These are phyloP conservation scores for Drosophila pachea DNA, from an alignment of 1,140 invertebrate species.

Conservation along the genomic window DNA sequence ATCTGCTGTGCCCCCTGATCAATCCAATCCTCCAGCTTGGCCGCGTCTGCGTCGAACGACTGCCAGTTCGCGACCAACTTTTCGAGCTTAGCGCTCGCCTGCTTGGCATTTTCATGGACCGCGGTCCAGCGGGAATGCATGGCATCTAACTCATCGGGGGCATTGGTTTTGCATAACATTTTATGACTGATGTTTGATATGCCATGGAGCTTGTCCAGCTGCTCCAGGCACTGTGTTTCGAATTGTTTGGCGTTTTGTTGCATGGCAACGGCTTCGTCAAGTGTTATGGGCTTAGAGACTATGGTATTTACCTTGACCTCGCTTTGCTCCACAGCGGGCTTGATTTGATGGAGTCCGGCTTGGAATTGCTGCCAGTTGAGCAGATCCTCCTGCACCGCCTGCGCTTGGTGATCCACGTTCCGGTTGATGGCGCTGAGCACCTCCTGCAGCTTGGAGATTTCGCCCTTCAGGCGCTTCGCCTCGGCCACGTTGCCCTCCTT, in stretches of 20 bases:
- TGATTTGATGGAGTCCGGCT: slow-evolving; percentile 86
- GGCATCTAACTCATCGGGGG: slow-evolving; percentile 89
- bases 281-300: slow-evolving; percentile 85
- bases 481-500: slow-evolving; percentile 83
- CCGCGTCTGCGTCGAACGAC: slow-evolving; percentile 86
- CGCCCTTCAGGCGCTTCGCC: slow-evolving; percentile 84
- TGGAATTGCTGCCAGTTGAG: slow-evolving; percentile 92
- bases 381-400: slow-evolving; percentile 87
- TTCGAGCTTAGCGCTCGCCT: slow-evolving; percentile 87
- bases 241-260: slow-evolving; percentile 85
- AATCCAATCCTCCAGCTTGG: slow-evolving; percentile 87
- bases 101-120: slow-evolving; percentile 86
- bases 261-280: slow-evolving; percentile 89
- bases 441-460: slow-evolving; percentile 85
- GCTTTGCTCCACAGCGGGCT: slow-evolving; percentile 92
- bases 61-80: slow-evolving; percentile 89
- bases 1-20: slow-evolving; percentile 83
- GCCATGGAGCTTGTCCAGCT: slow-evolving; percentile 86
- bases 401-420: slow-evolving; percentile 85
- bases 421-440: slow-evolving; percentile 85
- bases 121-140: slow-evolving; percentile 88
- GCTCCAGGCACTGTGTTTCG: slow-evolving; percentile 87
- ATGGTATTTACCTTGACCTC: slow-evolving; percentile 86
- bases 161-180: slow-evolving; percentile 85
- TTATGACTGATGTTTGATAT: slow-evolving; percentile 86